These are phyloP conservation scores for Drosophila birchii DNA, from an alignment of 2,888 invertebrate genomes.

Conservation along the genomic window DNA sequence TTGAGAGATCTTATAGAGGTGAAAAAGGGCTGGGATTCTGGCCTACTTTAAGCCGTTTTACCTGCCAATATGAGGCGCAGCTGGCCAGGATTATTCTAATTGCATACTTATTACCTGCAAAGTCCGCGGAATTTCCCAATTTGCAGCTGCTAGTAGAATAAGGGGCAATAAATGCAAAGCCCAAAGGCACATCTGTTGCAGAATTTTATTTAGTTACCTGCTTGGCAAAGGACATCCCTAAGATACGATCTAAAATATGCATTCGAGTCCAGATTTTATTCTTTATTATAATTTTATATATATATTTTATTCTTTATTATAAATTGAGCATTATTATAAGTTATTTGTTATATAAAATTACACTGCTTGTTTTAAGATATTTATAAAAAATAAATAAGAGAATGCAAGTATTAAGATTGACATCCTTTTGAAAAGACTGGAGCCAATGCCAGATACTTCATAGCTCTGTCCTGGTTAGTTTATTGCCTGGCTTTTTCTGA, in stretches of 20 bases:
- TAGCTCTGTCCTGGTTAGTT: too few species aligned
- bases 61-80: slow-evolving; percentile 2
- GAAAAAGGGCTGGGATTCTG: not conserved
- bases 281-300: not conserved
- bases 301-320: not conserved
- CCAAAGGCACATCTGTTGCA: not conserved
- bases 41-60: not conserved
- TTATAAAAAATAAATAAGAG: not conserved
- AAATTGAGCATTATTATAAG: not conserved
- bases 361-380: not conserved
- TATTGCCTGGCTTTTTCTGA: too few species aligned
- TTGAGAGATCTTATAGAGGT: slow-evolving; percentile 15
- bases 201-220: not conserved
- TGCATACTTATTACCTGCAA: slow-evolving; percentile 35
- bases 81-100: slow-evolving; percentile 27
- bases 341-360: not conserved
- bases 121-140: slow-evolving; percentile 30
- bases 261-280: not conserved
- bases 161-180: slow-evolving; percentile 8
- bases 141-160: slow-evolving; percentile 19
- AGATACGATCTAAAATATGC: not conserved
- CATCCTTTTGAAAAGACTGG: not conserved
- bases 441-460: not conserved
- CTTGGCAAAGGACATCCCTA: not conserved
- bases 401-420: not conserved